phyloP scores from a whole-genome alignment of 2,797 vertebrate genomes.

The Morelia viridis region DNA sequence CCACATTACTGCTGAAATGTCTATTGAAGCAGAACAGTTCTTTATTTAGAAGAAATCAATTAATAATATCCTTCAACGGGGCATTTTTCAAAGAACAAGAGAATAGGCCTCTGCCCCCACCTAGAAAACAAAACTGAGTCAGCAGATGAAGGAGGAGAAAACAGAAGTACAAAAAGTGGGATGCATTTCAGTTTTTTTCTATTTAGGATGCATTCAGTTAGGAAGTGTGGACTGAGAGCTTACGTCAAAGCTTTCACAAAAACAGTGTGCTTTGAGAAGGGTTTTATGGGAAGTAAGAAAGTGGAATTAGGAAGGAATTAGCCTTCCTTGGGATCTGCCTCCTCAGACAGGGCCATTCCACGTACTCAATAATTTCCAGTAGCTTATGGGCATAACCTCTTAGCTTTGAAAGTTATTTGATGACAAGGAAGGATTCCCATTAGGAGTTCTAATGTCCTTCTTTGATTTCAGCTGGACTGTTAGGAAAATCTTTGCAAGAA shows the following conservation, averaged over 20 bases:
- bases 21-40: too few relatives aligned
- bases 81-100: background rate
- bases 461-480: slow-evolving; percentile 52
- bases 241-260: background rate
- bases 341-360: background rate
- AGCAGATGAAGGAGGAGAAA: background rate
- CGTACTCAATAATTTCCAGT: background rate
- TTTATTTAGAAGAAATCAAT: background rate
- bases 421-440: slow-evolving; percentile 14
- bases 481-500: slow-evolving; percentile 62
- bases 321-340: background rate
- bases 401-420: slow-evolving; percentile 29
- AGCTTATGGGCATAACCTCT: slow-evolving; percentile 11
- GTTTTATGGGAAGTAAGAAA: background rate
- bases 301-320: too few relatives aligned
- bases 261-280: background rate
- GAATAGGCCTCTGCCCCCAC: too few relatives aligned
- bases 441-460: slow-evolving; percentile 13
- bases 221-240: background rate
- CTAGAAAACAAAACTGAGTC: background rate
- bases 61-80: background rate
- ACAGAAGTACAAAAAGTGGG: background rate
- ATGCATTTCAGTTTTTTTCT: background rate
- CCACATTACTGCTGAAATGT: too few relatives aligned
- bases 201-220: background rate